These are phyloP conservation scores for Patagioenas fasciata DNA, from an alignment of 2,113 vertebrate species.

Conservation along the genomic window DNA sequence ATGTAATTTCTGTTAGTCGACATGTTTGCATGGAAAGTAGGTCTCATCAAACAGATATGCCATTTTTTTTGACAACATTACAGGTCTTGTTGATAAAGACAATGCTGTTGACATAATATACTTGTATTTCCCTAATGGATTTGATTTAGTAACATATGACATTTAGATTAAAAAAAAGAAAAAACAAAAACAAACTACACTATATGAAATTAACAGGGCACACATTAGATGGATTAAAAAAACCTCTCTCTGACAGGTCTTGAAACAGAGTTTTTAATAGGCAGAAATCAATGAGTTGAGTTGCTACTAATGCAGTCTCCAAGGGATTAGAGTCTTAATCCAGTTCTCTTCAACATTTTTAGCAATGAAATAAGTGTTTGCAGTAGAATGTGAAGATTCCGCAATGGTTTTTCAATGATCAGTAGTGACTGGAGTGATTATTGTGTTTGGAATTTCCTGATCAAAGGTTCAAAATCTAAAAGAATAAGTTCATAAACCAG, in stretches of 20 bases:
- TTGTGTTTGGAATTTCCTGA: not conserved
- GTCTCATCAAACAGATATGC: not conserved
- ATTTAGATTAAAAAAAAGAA: not conserved
- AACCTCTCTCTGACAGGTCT: not conserved
- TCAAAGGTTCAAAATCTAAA: not conserved
- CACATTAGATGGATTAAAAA: constrained; percentile 30
- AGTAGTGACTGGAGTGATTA: not conserved
- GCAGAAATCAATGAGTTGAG: not conserved
- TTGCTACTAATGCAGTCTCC: not conserved
- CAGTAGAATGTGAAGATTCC: not conserved
- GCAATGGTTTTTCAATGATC: not conserved
- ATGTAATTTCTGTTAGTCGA: not conserved
- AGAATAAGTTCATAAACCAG: not conserved
- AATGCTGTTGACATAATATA: not conserved
- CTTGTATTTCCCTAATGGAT: not conserved
- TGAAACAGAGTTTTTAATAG: not conserved
- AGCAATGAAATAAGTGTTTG: not conserved
- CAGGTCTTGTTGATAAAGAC: not conserved
- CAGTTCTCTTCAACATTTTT: not conserved
- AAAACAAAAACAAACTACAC: not conserved
- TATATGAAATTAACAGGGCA: constrained; percentile 4
- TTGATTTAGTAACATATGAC: not conserved
- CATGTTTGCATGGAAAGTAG: not conserved
- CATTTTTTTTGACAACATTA: not conserved
- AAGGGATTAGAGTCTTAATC: constrained; percentile 1